Evolutionary conservation across 2,797 vertebrate genomes (phyloP), one percentile per base, ranked within the genome.

Genomic region (Diplodus sargus): DNA sequence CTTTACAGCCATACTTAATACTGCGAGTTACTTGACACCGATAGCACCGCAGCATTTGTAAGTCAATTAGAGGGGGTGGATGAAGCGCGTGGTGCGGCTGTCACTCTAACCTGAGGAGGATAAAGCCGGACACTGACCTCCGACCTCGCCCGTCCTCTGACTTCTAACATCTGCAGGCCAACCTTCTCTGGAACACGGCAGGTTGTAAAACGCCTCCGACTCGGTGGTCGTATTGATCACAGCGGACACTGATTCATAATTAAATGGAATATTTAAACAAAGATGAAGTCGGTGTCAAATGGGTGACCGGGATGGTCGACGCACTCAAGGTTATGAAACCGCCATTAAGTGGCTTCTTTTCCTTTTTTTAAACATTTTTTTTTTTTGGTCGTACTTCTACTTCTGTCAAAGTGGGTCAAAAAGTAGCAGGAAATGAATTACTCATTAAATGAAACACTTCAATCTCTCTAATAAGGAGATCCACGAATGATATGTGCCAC

Each of bases 361-460:
- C 4, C 30, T 70, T 28, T 28, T 28, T 4, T 28, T 28, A n/a
- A n/a, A n/a, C 4, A 0, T 28, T 28, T 28, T 28, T 28, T 28
- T 28, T 28, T 28, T 28, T 28, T 28, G 28, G n/a, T 22, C 20
- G 48, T 73, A 70, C 76, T 74, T 73, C 78, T 81, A 76, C 86
- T 86, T 85, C 76, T 70, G 76, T 88, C 81, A 91, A 92, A 92
- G 85, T 93, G 86, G 88, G 90, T 93, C 90, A 90, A 58, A 91
- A 91, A 92, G 87, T 92, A 87, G 82, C 89, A 57, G 73, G 68
- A 70, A 91, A 92, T 91, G 83, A 92, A 91, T 91, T 88, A 87
- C 88, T 91, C 86, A 90, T 92, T 93, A 89, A 94, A 92, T 85
- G 89, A 90, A 91, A 93, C 89, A 90, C 91, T 94, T 86, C 81